phyloP scores from a whole-genome alignment of 1,140 invertebrate genomes.

The Popillia japonica region DNA sequence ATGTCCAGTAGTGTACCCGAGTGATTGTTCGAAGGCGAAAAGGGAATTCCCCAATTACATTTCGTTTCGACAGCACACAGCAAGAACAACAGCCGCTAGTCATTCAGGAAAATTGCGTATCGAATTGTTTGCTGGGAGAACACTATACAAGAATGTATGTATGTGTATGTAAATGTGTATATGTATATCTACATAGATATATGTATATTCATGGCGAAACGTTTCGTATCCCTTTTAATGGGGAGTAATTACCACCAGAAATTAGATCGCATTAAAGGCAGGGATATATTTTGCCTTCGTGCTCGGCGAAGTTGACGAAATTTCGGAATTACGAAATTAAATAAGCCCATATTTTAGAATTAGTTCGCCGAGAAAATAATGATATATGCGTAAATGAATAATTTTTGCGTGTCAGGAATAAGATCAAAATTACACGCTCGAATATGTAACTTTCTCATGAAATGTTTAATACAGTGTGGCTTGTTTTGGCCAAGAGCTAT shows the following conservation, averaged over 20 bases:
- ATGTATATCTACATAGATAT: no score
- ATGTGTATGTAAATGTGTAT: background rate
- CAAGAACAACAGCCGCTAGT: slow-evolving; percentile 28
- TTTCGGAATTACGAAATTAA: slow-evolving; percentile 12
- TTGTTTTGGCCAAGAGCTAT: no score
- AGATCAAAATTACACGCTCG: background rate
- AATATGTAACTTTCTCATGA: slow-evolving; percentile 4
- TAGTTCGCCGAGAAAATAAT: background rate
- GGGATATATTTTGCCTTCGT: slow-evolving; percentile 3
- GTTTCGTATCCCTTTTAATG: background rate
- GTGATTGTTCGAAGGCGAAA: background rate
- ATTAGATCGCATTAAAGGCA: slow-evolving; percentile 5
- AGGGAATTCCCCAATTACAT: slow-evolving; percentile 24
- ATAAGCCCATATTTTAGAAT: slow-evolving; percentile 15
- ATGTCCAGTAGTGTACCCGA: background rate
- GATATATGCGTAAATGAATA: slow-evolving; percentile 3
- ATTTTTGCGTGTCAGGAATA: background rate
- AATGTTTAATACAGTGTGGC: background rate
- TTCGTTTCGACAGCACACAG: background rate
- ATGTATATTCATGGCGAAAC: background rate
- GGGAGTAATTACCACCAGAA: background rate
- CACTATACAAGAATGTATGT: background rate
- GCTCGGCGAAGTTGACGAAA: slow-evolving; percentile 6
- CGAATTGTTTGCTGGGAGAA: background rate
- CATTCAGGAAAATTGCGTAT: slow-evolving; percentile 5